phyloP scores from a whole-genome alignment of 92 coral and sea anemone genomes.

The Palythoa grandiflora region DNA sequence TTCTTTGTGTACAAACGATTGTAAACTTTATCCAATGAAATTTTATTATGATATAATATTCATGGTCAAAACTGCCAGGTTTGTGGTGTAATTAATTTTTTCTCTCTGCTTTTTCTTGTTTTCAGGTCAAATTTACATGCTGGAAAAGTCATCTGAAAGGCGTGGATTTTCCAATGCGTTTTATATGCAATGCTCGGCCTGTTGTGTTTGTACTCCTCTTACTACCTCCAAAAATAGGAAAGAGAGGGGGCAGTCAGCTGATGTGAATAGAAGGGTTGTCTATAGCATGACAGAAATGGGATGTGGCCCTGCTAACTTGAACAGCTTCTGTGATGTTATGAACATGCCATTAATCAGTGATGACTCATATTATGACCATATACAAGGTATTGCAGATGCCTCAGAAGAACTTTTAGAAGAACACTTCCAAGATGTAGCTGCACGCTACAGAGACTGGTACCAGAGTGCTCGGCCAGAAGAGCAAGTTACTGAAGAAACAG shows the following conservation, averaged over 20 bases:
- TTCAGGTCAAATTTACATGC: neutral
- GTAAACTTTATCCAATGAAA: too few species aligned
- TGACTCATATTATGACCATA: neutral
- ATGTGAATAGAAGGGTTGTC: neutral
- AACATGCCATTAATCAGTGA: slow-evolving; percentile 27
- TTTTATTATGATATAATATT: too few species aligned
- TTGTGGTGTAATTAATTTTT: too few species aligned
- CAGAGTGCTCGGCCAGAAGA: neutral
- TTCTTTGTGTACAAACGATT: too few species aligned
- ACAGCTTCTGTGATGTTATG: slow-evolving; percentile 5
- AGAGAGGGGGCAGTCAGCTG: neutral
- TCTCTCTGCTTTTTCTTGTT: too few species aligned
- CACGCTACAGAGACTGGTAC: slow-evolving; percentile 3
- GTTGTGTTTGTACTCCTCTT: neutral
- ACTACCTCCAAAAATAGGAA: neutral
- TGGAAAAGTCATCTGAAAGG: slow-evolving; percentile 15
- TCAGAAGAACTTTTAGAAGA: neutral
- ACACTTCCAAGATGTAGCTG: neutral
- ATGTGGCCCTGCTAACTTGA: neutral
- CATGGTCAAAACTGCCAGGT: too few species aligned
- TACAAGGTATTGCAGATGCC: slow-evolving; percentile 27
- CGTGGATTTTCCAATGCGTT: slow-evolving; percentile 8
- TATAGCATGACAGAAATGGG: neutral
- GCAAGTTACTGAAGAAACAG: neutral
- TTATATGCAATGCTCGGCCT: neutral